phyloP scores from a whole-genome alignment of 2,888 invertebrate species.

The Dicroscelio sp. region DNA sequence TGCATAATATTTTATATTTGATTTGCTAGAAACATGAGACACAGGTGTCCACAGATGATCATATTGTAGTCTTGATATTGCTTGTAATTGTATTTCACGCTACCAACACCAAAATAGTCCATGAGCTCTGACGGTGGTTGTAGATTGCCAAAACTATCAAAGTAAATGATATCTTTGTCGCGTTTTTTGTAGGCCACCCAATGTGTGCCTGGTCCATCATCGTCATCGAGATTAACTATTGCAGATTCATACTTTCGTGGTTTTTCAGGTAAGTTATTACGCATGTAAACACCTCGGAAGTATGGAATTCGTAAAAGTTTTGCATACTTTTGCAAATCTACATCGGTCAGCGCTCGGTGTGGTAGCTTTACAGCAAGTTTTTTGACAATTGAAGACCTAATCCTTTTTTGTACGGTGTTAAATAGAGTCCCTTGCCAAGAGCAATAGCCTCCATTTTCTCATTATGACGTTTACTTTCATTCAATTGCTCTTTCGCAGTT shows the following conservation, averaged over 20 bases:
- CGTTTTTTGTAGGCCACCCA: neutral
- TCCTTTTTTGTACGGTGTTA: conserved; percentile 62
- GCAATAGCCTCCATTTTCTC: neutral
- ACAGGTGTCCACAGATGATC: conserved; percentile 31
- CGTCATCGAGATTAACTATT: neutral
- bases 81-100: conserved; percentile 2
- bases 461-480: neutral
- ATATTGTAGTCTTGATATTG: conserved; percentile 6
- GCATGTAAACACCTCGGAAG: conserved; percentile 88
- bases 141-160: conserved; percentile 23
- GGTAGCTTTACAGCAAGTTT: neutral
- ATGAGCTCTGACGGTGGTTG: conserved; percentile 23
- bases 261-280: neutral
- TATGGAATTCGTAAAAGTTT: conserved; percentile 84
- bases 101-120: conserved; percentile 1
- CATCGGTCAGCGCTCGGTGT: conserved; percentile 85
- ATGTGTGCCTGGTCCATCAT: neutral
- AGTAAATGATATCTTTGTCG: neutral
- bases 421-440: neutral
- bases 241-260: conserved; percentile 2
- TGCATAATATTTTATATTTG: neutral
- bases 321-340: conserved; percentile 86
- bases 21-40: conserved; percentile 21
- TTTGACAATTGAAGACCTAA: neutral
- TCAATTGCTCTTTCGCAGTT: neutral